phyloP scores from a whole-genome alignment of 2,113 vertebrate species.

The Megaceryle maxima region DNA sequence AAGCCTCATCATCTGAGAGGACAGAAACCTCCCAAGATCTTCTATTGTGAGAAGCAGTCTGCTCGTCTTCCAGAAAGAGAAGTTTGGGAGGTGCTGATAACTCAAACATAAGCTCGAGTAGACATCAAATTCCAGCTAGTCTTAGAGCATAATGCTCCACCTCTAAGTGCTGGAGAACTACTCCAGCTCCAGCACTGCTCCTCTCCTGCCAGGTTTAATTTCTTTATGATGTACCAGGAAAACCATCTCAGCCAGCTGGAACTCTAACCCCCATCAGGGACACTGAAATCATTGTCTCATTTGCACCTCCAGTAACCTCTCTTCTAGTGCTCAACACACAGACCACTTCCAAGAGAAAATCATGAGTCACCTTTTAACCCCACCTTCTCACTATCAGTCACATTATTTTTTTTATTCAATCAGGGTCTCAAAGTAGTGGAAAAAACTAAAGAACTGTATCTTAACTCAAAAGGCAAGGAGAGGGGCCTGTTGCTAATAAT shows the following conservation, averaged over 20 bases:
- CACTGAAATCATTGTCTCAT: background rate
- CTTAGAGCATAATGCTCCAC: background rate
- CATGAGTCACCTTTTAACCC: background rate
- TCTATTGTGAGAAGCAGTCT: background rate
- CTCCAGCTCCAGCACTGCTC: background rate
- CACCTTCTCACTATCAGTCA: background rate
- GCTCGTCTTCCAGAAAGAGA: background rate
- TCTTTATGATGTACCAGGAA: background rate
- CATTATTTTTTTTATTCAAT: background rate
- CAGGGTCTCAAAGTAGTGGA: background rate
- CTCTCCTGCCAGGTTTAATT: background rate
- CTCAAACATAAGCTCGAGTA: background rate
- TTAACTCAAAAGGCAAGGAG: background rate
- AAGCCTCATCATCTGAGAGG: background rate
- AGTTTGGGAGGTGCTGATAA: background rate
- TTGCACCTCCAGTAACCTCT: background rate
- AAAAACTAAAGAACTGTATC: background rate
- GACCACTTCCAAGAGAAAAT: background rate
- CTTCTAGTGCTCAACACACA: background rate
- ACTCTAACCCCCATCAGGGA: background rate
- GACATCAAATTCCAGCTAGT: background rate
- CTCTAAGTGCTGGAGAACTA: background rate
- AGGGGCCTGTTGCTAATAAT: background rate
- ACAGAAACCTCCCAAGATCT: background rate
- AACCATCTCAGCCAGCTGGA: background rate